Percentiles rank a stretch among this genome's conserved stretches.
phyloP scores from a whole-genome alignment of 2,888 invertebrate genomes.

The Hoplodrina blanda region DNA sequence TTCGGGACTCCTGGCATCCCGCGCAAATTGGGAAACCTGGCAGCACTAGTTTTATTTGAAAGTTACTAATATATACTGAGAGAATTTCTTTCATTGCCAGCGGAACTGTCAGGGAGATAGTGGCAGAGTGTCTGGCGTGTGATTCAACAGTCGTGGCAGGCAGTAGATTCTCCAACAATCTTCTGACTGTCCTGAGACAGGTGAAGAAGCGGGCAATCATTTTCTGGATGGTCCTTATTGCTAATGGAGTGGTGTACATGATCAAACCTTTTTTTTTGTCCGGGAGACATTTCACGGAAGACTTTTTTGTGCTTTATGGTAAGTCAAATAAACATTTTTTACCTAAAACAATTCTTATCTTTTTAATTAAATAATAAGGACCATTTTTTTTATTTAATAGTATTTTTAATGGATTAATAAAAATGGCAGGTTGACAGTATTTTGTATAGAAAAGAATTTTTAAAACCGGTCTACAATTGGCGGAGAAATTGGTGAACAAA shows the following conservation, averaged over 20 bases:
- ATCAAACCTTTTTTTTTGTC: conserved; percentile 69
- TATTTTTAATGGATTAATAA: no score
- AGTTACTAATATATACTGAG: no score
- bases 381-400: no score
- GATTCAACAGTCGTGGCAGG: conserved; percentile 63
- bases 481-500: no score
- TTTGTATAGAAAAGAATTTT: no score
- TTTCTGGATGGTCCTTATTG: conserved; percentile 74
- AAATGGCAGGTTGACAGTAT: no score
- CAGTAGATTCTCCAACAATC: conserved; percentile 72
- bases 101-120: conserved; percentile 66
- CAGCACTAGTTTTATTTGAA: no score
- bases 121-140: conserved; percentile 66
- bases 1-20: no score
- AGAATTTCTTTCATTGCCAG: conserved; percentile 53
- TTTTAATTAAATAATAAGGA: no score
- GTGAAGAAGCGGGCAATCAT: conserved; percentile 76
- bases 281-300: conserved; percentile 77
- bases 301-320: conserved; percentile 72
- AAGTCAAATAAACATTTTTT: conserved; percentile 13
- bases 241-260: conserved; percentile 70
- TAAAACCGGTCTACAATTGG: no score
- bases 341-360: no score
- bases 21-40: no score
- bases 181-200: conserved; percentile 64